Evolutionary conservation across 2,888 invertebrate genomes (phyloP).

Genomic region (Cerastis rubricosa): DNA sequence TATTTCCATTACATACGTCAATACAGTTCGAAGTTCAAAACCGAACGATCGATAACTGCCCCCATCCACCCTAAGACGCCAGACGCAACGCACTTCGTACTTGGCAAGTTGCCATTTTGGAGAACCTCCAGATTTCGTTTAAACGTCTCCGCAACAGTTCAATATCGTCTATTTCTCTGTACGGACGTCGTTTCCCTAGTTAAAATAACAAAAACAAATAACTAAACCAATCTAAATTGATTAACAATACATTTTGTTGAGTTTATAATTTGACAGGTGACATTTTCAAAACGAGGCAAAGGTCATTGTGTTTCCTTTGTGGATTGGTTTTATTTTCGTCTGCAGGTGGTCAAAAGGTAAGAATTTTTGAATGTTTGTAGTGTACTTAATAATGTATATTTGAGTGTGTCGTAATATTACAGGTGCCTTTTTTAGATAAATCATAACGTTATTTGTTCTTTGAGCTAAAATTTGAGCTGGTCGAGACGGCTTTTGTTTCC

Average conservation of each 20-base stretch:
- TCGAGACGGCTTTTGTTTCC: constrained; percentile 15
- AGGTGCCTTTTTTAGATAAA: constrained; percentile 15
- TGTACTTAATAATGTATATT: constrained; percentile 34
- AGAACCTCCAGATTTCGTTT: constrained; percentile 77
- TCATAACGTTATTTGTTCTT: constrained; percentile 6
- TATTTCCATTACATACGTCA: constrained; percentile 45
- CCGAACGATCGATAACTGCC: constrained; percentile 39
- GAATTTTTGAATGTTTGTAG: constrained; percentile 41
- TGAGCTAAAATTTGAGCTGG: background rate
- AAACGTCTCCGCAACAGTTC: constrained; percentile 78
- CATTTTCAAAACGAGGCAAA: constrained; percentile 64
- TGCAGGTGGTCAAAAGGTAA: constrained; percentile 61
- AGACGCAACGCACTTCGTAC: constrained; percentile 86
- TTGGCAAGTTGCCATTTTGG: constrained; percentile 90
- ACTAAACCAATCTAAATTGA: constrained; percentile 52
- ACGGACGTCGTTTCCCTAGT: constrained; percentile 74
- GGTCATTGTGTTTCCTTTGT: constrained; percentile 65
- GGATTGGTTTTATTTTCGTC: constrained; percentile 55
- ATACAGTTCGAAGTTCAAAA: constrained; percentile 54
- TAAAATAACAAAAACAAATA: constrained; percentile 62
- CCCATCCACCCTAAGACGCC: constrained; percentile 68
- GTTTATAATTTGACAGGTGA: constrained; percentile 68
- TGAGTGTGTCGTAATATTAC: constrained; percentile 35
- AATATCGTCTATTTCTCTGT: constrained; percentile 75
- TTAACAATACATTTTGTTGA: constrained; percentile 64